Percentiles rank a stretch among this genome's conserved stretches.
phyloP scores from a whole-genome alignment of 2,888 invertebrate species.

The Esperia sulphurella region DNA sequence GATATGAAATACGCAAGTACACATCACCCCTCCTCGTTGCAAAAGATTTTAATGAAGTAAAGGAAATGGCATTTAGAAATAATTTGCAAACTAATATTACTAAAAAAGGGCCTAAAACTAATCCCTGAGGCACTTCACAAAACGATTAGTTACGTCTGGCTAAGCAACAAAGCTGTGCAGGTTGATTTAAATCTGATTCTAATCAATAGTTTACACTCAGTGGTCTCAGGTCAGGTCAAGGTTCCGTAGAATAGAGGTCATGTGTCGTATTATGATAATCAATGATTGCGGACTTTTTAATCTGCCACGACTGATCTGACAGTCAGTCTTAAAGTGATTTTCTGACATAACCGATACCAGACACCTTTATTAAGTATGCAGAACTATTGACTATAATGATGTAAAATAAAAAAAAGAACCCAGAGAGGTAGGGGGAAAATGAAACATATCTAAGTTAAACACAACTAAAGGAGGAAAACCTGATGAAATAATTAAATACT shows the following conservation, averaged over 20 bases:
- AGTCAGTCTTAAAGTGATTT: background rate
- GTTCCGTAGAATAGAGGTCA: conserved; percentile 4
- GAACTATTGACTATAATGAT: no score
- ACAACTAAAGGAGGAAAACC: no score
- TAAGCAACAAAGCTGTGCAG: background rate
- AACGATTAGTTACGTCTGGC: background rate
- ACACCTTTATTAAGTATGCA: no score
- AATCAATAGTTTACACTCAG: conserved; percentile 36
- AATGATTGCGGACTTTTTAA: conserved; percentile 3
- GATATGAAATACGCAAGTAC: no score
- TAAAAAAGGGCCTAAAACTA: background rate
- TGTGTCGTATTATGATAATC: conserved; percentile 11
- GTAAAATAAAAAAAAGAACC: no score
- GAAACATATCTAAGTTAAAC: no score
- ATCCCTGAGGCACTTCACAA: background rate
- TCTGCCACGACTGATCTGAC: background rate
- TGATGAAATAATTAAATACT: no score
- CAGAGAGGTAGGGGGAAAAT: no score
- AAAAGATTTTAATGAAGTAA: no score
- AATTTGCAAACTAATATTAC: no score
- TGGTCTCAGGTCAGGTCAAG: conserved; percentile 12
- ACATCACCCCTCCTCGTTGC: no score
- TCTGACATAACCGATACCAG: background rate
- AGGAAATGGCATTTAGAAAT: no score
- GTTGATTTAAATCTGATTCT: conserved; percentile 7